Base-by-base conservation (phyloP, 2,888 invertebrate genomes). In the Dolichopus griseipennis region DNA sequence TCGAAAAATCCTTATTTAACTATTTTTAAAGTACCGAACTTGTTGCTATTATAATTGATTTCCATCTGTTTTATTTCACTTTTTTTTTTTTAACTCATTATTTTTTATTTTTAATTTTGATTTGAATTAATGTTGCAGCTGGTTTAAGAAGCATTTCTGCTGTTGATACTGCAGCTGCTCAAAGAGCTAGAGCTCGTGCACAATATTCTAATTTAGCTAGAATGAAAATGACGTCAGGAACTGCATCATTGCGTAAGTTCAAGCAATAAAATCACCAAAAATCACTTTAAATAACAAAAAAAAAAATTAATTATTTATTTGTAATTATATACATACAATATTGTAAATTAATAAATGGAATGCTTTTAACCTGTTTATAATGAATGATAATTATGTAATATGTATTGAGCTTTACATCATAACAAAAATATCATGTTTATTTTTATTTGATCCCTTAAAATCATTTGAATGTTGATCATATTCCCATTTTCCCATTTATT, bases 131-230 rank as follows among this genome's bases (percentile, higher is more conserved):
- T 71, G 65, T 73, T 9, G 73, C 78, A 69, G 77, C 79, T 66
- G 86, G 87, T 75, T 84, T 91, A 76, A 87, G 96, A 73, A 95
- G 96, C 67, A 92, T 92, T 77, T 96, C 95, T 67, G 97, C 96
- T 64, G 91, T 96, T 76, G 97, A 97, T 84, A 87, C 95, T 73
- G 93, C 93, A 78, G 94, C 95, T 52, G 95, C 90, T 43, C 92
- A 93, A 80, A 85, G 95, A 65, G 95, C 95, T 52, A 90, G 91
- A 75, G 92, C 90, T 0, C 84, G 93, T 61, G 89, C 91, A 52
- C 88, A 92, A 74, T 93, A 93, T 82, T 91, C 92, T 66, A 89
- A 89, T 75, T 86, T 91, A 83, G 88, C 89, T 71, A 84, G 93
- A 66, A 88, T 90, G 75, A 92, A 92, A 84, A 84, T 88, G 73